These are phyloP conservation scores for Xiphorhynchus elegans DNA, from an alignment of 2,113 vertebrate genomes.

Conservation along the genomic window DNA sequence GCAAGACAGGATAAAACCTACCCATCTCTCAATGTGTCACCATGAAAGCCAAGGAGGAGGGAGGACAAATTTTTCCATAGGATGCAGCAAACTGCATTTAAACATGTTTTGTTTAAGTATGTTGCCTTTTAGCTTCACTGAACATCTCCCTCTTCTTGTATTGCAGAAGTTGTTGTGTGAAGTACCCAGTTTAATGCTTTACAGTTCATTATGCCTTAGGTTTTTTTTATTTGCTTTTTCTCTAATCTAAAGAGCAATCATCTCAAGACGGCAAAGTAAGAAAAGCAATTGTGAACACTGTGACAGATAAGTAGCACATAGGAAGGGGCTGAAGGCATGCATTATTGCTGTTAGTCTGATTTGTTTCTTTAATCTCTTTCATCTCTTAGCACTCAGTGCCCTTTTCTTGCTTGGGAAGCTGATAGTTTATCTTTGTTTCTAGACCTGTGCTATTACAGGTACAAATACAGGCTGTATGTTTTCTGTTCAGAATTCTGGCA, in stretches of 20 bases:
- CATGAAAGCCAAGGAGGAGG: neutral
- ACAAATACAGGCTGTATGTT: neutral
- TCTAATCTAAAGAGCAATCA: slow-evolving; percentile 11
- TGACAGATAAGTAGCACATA: neutral
- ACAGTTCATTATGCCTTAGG: neutral
- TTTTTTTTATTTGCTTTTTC: slow-evolving; percentile 15
- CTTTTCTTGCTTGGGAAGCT: neutral
- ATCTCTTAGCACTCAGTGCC: neutral
- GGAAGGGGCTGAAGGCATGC: neutral
- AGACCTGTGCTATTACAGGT: neutral
- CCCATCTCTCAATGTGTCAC: accelerated
- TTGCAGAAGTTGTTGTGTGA: neutral
- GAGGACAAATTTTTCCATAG: neutral
- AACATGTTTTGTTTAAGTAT: neutral
- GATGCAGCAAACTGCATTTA: neutral
- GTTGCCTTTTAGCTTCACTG: neutral
- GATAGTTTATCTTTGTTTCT: neutral
- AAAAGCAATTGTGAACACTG: neutral
- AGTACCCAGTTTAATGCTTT: slow-evolving; percentile 9
- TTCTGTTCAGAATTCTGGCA: neutral
- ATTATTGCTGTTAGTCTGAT: neutral
- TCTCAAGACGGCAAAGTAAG: slow-evolving; percentile 3
- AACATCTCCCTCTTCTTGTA: neutral
- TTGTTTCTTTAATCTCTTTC: slow-evolving; percentile 26
- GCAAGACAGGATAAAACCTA: neutral